phyloP scores from a whole-genome alignment of 2,113 vertebrate genomes.

The Indri indri region DNA sequence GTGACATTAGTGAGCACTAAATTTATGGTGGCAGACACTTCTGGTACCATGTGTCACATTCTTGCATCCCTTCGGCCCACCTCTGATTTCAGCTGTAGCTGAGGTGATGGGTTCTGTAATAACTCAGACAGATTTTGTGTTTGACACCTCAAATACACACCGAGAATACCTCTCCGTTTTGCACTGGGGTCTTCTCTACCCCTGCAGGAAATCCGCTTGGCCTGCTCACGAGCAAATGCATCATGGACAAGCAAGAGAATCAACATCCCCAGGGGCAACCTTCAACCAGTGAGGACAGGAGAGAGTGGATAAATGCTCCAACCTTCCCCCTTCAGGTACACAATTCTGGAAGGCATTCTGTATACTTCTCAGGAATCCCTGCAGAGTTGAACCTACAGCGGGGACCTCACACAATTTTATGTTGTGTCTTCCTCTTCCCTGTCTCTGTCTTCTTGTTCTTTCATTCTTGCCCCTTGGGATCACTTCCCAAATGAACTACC shows the following conservation, averaged over 20 bases:
- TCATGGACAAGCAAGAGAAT: neutral
- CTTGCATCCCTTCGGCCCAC: neutral
- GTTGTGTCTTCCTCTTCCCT: neutral
- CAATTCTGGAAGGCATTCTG: neutral
- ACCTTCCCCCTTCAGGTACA: neutral
- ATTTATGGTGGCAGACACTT: neutral
- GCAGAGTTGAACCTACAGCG: neutral
- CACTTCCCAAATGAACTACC: neutral
- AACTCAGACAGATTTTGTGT: neutral
- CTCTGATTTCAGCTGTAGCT: neutral
- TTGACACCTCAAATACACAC: neutral
- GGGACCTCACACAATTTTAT: neutral
- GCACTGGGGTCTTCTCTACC: neutral
- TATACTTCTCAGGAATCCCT: neutral
- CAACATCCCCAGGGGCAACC: neutral
- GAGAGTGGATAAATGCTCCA: neutral
- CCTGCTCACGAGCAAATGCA: neutral
- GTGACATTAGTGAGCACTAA: neutral
- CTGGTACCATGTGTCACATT: neutral
- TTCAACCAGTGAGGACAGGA: neutral
- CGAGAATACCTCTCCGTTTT: neutral
- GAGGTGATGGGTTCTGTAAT: neutral
- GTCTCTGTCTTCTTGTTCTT: neutral
- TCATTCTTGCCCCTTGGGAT: neutral
- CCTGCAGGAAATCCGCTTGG: neutral